Conservation (phyloP, 1,140 invertebrate species). For the Akabosia matsudoensis region DNA sequence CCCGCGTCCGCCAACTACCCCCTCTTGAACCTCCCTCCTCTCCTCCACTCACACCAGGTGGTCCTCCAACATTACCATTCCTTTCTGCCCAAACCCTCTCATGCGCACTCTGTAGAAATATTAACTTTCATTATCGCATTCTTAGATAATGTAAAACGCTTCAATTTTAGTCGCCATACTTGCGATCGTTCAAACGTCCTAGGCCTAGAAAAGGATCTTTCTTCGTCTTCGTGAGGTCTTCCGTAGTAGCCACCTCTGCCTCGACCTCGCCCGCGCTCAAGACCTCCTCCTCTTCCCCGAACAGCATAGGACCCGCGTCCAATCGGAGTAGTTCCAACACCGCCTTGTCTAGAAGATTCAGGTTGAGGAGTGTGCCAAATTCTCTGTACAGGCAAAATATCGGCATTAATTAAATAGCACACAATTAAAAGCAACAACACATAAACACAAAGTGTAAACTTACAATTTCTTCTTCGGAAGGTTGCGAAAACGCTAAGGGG, state of each 20-base stretch:
- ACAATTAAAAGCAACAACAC: conserved; percentile 1
- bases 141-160: neutral
- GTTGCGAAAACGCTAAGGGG: conserved; percentile 70
- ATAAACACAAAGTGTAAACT: no score
- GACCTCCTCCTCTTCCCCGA: conserved; percentile 56
- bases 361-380: conserved; percentile 55
- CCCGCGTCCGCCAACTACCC: conserved; percentile 46
- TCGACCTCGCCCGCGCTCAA: conserved; percentile 53
- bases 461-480: conserved; percentile 78
- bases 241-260: conserved; percentile 49
- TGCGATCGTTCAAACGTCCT: conserved; percentile 52
- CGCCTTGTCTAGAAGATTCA: conserved; percentile 41
- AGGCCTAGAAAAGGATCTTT: conserved; percentile 44
- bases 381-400: conserved; percentile 52
- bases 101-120: conserved; percentile 39
- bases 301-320: conserved; percentile 49
- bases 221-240: conserved; percentile 46
- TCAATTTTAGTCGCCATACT: conserved; percentile 43
- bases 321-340: conserved; percentile 48
- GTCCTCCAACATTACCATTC: conserved; percentile 53
- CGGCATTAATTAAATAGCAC: neutral
- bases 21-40: conserved; percentile 42
- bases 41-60: conserved; percentile 48
- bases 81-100: conserved; percentile 59
- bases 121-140: neutral